These are phyloP conservation scores for Myripristis murdjan DNA, from an alignment of 2,797 vertebrate species.

Conservation along the genomic window DNA sequence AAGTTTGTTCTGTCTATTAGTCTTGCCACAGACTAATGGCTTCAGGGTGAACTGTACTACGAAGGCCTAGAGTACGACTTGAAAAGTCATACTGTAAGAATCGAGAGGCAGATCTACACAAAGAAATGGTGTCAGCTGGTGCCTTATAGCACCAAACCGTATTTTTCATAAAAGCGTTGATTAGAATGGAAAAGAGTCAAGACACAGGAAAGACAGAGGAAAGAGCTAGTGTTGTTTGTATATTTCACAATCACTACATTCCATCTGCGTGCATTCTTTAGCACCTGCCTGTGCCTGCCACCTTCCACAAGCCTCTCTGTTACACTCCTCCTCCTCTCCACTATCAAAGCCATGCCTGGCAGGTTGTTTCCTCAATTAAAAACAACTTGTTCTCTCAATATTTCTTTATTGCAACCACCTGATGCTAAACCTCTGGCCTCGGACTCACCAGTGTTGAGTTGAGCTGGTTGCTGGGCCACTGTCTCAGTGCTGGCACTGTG, in stretches of 20 bases:
- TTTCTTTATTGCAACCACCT: neutral
- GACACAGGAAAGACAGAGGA: constrained; percentile 43
- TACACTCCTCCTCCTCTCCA: constrained; percentile 41
- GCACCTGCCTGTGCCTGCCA: constrained; percentile 75
- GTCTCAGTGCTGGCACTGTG: constrained; percentile 78
- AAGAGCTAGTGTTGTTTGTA: constrained; percentile 54
- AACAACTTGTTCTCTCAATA: neutral
- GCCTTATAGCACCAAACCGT: constrained; percentile 40
- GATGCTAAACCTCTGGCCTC: constrained; percentile 8
- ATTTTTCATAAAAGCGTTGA: constrained; percentile 13
- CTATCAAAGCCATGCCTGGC: neutral
- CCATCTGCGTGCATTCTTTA: constrained; percentile 74
- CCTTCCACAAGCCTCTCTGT: constrained; percentile 22
- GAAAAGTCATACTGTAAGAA: neutral
- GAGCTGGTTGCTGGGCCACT: constrained; percentile 74
- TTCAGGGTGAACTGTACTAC: neutral
- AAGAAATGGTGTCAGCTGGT: constrained; percentile 34
- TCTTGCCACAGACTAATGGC: neutral
- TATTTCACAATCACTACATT: constrained; percentile 83
- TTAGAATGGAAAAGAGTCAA: constrained; percentile 1
- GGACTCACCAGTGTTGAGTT: constrained; percentile 77
- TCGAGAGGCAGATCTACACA: constrained; percentile 9
- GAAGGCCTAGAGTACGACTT: neutral
- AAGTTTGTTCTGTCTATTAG: constrained; percentile 28
- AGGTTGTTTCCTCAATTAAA: neutral